Percentiles rank a stretch among this genome's conserved stretches.
Conservation (phyloP, 2,888 invertebrate genomes). For the Lamellibrachia columna region DNA sequence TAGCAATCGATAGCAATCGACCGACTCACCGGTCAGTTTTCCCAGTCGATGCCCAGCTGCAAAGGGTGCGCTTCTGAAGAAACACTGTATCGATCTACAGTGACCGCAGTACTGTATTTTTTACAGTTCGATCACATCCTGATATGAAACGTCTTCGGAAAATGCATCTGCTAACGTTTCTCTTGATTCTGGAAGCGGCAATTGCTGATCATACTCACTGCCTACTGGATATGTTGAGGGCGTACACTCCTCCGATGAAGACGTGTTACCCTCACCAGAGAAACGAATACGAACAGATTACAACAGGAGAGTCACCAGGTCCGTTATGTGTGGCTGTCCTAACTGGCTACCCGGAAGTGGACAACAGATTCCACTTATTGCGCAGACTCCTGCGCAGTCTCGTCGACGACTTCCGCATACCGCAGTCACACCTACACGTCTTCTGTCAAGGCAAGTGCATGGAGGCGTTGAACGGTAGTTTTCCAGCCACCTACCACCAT, state of each 20-base stretch:
- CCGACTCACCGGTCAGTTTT: not conserved
- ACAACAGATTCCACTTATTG: not conserved
- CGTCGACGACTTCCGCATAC: not conserved
- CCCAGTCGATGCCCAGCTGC: not conserved
- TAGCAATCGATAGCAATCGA: too few species aligned
- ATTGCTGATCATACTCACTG: not conserved
- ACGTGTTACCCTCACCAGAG: not conserved
- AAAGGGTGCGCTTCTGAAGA: not conserved
- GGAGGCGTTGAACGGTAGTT: not conserved
- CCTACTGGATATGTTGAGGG: not conserved
- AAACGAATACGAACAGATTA: not conserved
- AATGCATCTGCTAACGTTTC: not conserved
- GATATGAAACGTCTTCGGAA: not conserved
- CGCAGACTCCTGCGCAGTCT: not conserved
- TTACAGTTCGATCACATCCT: not conserved
- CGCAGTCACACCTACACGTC: not conserved
- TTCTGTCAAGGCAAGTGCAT: not conserved
- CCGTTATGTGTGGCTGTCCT: not conserved
- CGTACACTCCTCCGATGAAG: not conserved
- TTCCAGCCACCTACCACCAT: not conserved
- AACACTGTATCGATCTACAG: not conserved
- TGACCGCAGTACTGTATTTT: too few species aligned
- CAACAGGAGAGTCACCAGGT: not conserved
- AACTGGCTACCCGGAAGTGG: not conserved
- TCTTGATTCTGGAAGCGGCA: not conserved